Base-by-base conservation (phyloP, 2,113 vertebrate species). In the Brienomyrus brachyistius region DNA sequence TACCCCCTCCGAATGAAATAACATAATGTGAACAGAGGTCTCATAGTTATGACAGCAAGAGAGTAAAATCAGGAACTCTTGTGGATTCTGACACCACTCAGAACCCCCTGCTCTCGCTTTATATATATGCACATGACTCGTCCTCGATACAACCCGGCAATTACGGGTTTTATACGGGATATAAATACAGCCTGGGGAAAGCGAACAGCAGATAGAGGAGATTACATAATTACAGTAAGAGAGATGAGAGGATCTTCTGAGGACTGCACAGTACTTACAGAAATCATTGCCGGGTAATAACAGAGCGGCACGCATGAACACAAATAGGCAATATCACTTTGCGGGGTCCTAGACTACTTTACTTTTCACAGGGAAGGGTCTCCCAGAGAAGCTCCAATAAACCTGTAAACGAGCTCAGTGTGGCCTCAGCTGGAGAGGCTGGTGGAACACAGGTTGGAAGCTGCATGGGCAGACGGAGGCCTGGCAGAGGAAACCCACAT, bases 181-280 rank as follows among this genome's bases (percentile, higher is more conserved):
- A 23, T 82, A 84, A 84, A 84, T 84, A 84, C 82, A 13, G 21
- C 9, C 45, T 48, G 43, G 82, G 21, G 82, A 84, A 48, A n/a
- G 43, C 8, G 45, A 84, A 84, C 82, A 48, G 45, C 17, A 84
- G 45, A 84, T n/a, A 84, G 45, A 48, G 40, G 31, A 80, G 74
- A 80, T 80, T 84, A 48, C 45, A 47, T 84, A 47, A 84, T 84
- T 84, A 84, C 82, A 84, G 82, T 84, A 84, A 84, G 82, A 48
- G 82, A 84, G 82, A 45, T 48, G 40, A 47, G 45, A 84, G 19
- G 82, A 84, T 84, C 43, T 84, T 84, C 82, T 84, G 82, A 84
- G 35, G 82, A 84, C 82, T 48, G 45, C 82, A 84, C 35, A 48
- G 82, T 84, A 84, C 82, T 84, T 84, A 84, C 82, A 84, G 82